Evolutionary conservation across 2,113 vertebrate species (phyloP), one percentile per base, ranked within the genome.

Genomic region (Notiomystis cincta): DNA sequence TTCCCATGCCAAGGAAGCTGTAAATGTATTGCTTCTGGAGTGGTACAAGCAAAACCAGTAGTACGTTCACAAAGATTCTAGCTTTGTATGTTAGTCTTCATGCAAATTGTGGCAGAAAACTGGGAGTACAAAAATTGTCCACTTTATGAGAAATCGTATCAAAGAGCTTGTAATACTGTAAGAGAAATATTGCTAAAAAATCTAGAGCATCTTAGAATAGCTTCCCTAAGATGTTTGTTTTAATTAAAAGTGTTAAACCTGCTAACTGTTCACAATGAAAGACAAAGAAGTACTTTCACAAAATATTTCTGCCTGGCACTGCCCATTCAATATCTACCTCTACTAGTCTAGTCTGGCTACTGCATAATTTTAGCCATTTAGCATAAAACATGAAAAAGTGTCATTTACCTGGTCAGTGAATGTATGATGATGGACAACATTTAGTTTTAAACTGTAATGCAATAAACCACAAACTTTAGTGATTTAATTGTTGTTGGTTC

Each of bases 301-400:
- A 61, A 69, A 25, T 91, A 87, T 65, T 91, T 94, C 95, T 96
- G 91, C 89, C 95, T 96, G 94, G 89, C 95, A 93, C 92, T 96
- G 95, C 90, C 95, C 90, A 67, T 95, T 93, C 79, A 91, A 48
- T 95, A 96, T 96, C 91, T 95, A 96, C 95, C 96, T 96, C 95
- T 95, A 86, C 87, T 89, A 88, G 84, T 95, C 83, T 91, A 82
- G 79, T 88, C 80, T 75, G 81, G 82, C 85, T 83, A 94, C 79
- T 73, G 79, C 93, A 15, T 82, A 30, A 76, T 85, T 95, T 93
- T 85, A 95, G 91, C 84, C 84, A 79, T 94, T 95, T 82, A 95
- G 70, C 50, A 80, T 76, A 38, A 38, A 93, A 58, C 45, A 70
- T 3, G 33, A 37, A 76, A 51, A 93, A 87, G 51, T 73, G 88